phyloP scores from a whole-genome alignment of 2,797 vertebrate species.

The Pseudochirops cupreus region DNA sequence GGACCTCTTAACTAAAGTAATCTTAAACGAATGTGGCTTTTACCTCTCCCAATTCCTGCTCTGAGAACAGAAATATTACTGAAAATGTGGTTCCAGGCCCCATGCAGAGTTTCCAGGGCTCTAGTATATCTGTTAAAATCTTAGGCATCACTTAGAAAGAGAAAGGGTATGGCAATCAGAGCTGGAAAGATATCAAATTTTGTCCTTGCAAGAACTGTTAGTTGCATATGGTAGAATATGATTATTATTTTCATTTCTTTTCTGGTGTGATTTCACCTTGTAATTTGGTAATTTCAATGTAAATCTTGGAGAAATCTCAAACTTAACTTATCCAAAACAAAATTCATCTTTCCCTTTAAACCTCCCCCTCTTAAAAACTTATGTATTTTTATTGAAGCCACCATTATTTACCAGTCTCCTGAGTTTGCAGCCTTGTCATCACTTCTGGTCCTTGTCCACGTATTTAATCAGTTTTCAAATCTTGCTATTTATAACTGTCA shows the following conservation, averaged over 20 bases:
- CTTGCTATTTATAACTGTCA: not conserved
- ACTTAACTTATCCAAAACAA: not conserved
- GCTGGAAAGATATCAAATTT: not conserved
- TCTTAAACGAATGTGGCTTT: constrained; percentile 46
- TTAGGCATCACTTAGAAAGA: not conserved
- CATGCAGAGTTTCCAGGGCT: not conserved
- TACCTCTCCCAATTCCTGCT: constrained; percentile 26
- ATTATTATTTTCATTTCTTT: not conserved
- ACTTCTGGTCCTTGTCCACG: not conserved
- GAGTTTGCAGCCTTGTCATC: not conserved
- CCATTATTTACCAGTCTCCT: not conserved
- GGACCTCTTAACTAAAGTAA: constrained; percentile 5
- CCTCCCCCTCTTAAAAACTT: not conserved
- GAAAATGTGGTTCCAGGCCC: not conserved
- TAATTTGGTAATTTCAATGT: not conserved
- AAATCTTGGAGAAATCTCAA: not conserved
- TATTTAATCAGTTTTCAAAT: not conserved
- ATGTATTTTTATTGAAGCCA: not conserved
- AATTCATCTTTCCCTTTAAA: not conserved
- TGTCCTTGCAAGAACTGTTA: not conserved
- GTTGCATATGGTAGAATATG: not conserved
- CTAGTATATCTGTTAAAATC: not conserved
- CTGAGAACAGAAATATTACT: constrained; percentile 47
- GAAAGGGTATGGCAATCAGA: not conserved
- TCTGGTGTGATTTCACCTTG: too few relatives aligned